Base-by-base conservation (phyloP, 2,888 invertebrate genomes). In the Cloeon dipterum region DNA sequence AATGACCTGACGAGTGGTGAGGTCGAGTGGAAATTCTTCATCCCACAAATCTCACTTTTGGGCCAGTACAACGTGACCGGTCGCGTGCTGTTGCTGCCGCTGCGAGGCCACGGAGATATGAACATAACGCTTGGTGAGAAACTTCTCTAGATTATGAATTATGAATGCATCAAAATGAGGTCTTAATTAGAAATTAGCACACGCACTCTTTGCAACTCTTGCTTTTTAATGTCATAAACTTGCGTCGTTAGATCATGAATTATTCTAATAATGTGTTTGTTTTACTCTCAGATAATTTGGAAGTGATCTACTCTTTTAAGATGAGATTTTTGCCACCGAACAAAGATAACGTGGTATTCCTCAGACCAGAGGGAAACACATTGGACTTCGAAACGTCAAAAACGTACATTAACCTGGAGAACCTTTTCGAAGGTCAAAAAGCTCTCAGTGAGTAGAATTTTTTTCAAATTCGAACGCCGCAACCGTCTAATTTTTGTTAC, bases 121-220 rank as follows among this genome's bases (percentile, higher is more conserved):
- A 37, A 37, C 17, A 37, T 37, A 4, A 37, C 37, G 7, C 20
- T 37, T 4, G 29, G 37, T 37, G 16, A 29, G 37, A n/a, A n/a
- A n/a, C n/a, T n/a, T n/a, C n/a, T 34, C 11, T 3, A 11, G 17
- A n/a, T n/a, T n/a, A n/a, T n/a, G n/a, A n/a, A n/a, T n/a, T n/a
- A n/a, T n/a, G n/a, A n/a, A n/a, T n/a, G n/a, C n/a, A n/a, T n/a
- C n/a, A n/a, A n/a, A n/a, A n/a, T n/a, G n/a, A n/a, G n/a, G n/a
- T n/a, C n/a, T n/a, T n/a, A n/a, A n/a, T n/a, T n/a, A n/a, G n/a
- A n/a, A n/a, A n/a, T n/a, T n/a, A n/a, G n/a, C n/a, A n/a, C n/a
- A n/a, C n/a, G n/a, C n/a, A n/a, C n/a, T n/a, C n/a, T n/a, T n/a
- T n/a, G n/a, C n/a, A n/a, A n/a, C n/a, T n/a, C n/a, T n/a, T n/a